Percentiles rank a stretch among this genome's conserved stretches.
Conservation (phyloP, 2,888 invertebrate genomes). For the Drosophila falleni region DNA sequence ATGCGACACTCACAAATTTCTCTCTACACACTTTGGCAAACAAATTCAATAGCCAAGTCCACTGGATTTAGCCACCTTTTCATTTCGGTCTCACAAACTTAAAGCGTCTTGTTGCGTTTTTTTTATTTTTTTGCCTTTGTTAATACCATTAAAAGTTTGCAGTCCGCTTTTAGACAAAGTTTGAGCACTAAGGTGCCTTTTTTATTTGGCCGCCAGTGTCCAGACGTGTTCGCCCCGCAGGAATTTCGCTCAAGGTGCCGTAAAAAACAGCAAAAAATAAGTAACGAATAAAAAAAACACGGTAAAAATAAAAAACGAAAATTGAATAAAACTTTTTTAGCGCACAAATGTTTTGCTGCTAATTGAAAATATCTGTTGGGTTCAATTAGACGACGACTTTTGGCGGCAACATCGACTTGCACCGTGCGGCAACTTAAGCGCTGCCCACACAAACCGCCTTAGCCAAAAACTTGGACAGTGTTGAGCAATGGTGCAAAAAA, state of each 20-base stretch:
- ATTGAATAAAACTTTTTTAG: conserved; percentile 77
- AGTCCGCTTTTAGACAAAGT: conserved; percentile 62
- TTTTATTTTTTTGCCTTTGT: conserved; percentile 50
- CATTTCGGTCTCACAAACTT: conserved; percentile 38
- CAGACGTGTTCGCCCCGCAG: conserved; percentile 78
- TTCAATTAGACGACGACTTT: conserved; percentile 83
- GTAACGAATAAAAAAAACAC: too few species aligned
- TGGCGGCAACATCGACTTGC: conserved; percentile 38
- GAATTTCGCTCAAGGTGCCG: conserved; percentile 81
- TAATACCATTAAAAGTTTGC: conserved; percentile 84
- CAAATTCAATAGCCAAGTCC: conserved; percentile 46
- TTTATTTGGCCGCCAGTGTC: conserved; percentile 73
- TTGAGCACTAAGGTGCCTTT: conserved; percentile 74
- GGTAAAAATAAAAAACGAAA: conserved; percentile 46
- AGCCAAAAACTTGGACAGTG: conserved; percentile 53
- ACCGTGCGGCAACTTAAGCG: conserved; percentile 64
- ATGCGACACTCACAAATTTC: conserved; percentile 33
- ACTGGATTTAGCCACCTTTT: conserved; percentile 39
- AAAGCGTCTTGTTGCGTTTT: conserved; percentile 39
- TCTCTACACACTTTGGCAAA: conserved; percentile 14
- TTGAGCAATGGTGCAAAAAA: conserved; percentile 34
- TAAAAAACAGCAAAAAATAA: conserved; percentile 49
- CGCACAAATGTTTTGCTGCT: conserved; percentile 83
- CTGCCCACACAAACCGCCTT: conserved; percentile 31
- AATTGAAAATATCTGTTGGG: conserved; percentile 85